Percentiles rank a stretch among this genome's conserved stretches.
These are phyloP conservation scores for Notarius lentiginosus DNA, from an alignment of 2,113 vertebrate species.

Conservation along the genomic window DNA sequence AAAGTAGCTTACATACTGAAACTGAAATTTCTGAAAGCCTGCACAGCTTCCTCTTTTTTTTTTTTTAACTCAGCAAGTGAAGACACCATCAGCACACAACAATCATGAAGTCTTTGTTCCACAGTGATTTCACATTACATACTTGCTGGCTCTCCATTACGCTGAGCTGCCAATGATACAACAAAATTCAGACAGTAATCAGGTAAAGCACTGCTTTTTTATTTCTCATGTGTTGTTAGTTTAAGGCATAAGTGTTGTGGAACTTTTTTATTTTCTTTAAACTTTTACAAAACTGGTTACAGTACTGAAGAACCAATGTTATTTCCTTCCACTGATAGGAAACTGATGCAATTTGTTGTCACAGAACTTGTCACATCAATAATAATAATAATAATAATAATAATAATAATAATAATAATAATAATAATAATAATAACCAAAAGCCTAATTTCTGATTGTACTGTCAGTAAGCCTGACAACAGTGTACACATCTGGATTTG, in stretches of 20 bases:
- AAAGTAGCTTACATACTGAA: background rate
- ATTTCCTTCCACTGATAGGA: background rate
- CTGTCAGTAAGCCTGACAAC: no score
- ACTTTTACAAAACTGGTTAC: background rate
- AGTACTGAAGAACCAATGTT: background rate
- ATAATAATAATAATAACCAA: background rate
- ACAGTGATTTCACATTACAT: background rate
- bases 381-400: no score
- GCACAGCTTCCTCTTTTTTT: background rate
- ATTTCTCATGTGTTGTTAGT: background rate
- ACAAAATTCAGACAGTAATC: background rate
- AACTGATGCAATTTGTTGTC: background rate
- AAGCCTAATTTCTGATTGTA: no score
- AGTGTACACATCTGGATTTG: no score
- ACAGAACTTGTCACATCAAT: background rate
- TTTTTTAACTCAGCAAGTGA: background rate
- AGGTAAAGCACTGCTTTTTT: background rate
- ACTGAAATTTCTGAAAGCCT: slow-evolving; percentile 17
- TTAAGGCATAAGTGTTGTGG: background rate
- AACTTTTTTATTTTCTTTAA: background rate
- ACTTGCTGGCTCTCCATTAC: background rate
- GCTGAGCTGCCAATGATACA: background rate
- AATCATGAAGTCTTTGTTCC: background rate
- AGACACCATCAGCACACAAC: background rate
- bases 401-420: background rate